Evolutionary conservation across 2,797 vertebrate genomes (phyloP).

Genomic region (Pangasius krempfi): DNA sequence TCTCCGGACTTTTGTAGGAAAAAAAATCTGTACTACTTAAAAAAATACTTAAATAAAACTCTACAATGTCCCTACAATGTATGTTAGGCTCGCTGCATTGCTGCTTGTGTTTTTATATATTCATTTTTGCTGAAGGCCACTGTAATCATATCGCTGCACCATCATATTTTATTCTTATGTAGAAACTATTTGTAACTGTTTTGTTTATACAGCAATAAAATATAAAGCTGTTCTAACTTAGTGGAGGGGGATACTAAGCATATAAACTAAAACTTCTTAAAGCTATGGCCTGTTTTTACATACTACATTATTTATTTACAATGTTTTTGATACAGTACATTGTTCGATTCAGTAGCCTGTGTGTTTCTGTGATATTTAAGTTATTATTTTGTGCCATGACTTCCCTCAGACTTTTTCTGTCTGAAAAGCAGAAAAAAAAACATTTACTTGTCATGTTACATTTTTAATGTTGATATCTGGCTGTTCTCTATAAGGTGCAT

Average conservation of each 20-base stretch:
- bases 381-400: neutral
- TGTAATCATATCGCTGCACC: slow-evolving; percentile 1
- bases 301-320: slow-evolving; percentile 12
- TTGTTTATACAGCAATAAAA: neutral
- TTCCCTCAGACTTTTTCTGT: neutral
- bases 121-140: neutral
- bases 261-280: neutral
- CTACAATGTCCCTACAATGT: neutral
- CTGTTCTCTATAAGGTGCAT: neutral
- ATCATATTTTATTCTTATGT: neutral
- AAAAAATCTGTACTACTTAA: neutral
- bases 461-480: neutral
- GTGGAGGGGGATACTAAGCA: neutral
- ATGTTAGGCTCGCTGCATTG: neutral
- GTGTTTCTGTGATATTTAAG: neutral
- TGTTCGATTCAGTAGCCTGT: neutral
- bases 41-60: neutral
- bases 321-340: neutral
- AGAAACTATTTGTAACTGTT: neutral
- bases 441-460: neutral
- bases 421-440: neutral
- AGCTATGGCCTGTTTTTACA: neutral
- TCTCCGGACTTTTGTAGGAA: neutral
- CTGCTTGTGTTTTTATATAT: neutral
- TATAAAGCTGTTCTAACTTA: neutral